Base-by-base conservation (phyloP, 2,113 vertebrate species). In the Ctenodactylus gundi region DNA sequence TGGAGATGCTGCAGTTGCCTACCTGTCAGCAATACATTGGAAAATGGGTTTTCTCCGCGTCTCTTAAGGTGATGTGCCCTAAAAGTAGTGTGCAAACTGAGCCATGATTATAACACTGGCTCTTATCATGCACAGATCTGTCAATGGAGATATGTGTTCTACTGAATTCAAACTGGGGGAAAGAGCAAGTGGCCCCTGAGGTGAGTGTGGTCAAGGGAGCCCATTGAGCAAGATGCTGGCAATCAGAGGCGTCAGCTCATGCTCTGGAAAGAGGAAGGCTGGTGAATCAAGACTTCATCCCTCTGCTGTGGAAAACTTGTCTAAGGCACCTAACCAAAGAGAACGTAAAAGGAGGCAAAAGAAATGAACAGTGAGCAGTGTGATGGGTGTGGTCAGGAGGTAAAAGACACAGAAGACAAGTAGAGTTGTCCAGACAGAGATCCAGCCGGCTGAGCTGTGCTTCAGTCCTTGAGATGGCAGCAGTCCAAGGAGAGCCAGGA, bases 11-110 rank as follows among this genome's bases (percentile, higher is more conserved):
- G 13, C 31, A 3, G 36, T 31, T 6, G 55, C 23, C 7, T 64
- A 53, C 18, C 0, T 3, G 3, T n/a, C 58, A 8, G 8, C 20
- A 70, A 17, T 11, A 25, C 12, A 39, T 3, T 4, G 25, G 23
- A 64, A 18, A 92, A 75, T 49, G 7, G 46, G 4, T 18, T 92
- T 49, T 83, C n/a, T 27, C 2, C 5, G 5, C n/a, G 20, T 36
- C 1, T 49, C 60, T 55, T 23, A 29, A 25, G 18, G 36, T 20
- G 44, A 2, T 88, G 21, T 36, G 6, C 7, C 51, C 27, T 53
- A 78, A 25, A 58, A n/a, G 55, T 3, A 62, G 55, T 85, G 4
- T 44, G 13, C 36, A 85, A 85, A 75, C 0, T 15, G 18, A 53
- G 13, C 17, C 41, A 46, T 31, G 4, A 11, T n/a, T 70, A 25